phyloP scores from a whole-genome alignment of 2,113 vertebrate genomes.

The Hyaena hyaena region DNA sequence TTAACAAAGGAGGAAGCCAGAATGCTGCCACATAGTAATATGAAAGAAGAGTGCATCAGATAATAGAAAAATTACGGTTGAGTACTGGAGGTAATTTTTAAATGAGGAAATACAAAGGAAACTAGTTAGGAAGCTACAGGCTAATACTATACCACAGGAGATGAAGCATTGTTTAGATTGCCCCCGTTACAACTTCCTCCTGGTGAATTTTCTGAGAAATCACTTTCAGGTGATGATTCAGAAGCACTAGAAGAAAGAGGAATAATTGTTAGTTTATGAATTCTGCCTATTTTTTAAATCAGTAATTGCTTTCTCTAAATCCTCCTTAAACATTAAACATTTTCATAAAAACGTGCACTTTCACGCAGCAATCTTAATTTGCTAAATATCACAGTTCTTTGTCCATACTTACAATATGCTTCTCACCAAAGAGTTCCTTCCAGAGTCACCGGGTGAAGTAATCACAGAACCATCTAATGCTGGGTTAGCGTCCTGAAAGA shows the following conservation, averaged over 20 bases:
- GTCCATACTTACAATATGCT: conserved; percentile 48
- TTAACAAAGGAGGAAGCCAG: neutral
- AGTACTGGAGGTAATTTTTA: neutral
- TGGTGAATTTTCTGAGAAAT: accelerated
- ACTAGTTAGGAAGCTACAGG: neutral
- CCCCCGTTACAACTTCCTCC: neutral
- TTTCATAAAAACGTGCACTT: neutral
- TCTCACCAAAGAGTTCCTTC: accelerated
- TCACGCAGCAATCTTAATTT: neutral
- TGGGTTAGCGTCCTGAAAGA: neutral
- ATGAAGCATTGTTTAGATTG: neutral
- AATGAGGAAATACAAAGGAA: neutral
- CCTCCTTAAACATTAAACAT: neutral
- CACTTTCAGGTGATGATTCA: neutral
- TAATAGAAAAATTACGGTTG: neutral
- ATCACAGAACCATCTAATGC: accelerated
- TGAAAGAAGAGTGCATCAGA: neutral
- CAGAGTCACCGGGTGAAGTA: accelerated
- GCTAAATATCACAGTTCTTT: neutral
- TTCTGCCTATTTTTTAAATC: neutral
- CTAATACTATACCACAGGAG: conserved; percentile 71
- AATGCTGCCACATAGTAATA: neutral
- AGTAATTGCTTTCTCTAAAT: neutral
- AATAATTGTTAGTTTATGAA: conserved; percentile 6
- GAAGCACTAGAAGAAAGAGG: conserved; percentile 35